These are phyloP conservation scores for Caenorhabditis zanzibari DNA, from an alignment of 2,888 invertebrate species.

Conservation along the genomic window DNA sequence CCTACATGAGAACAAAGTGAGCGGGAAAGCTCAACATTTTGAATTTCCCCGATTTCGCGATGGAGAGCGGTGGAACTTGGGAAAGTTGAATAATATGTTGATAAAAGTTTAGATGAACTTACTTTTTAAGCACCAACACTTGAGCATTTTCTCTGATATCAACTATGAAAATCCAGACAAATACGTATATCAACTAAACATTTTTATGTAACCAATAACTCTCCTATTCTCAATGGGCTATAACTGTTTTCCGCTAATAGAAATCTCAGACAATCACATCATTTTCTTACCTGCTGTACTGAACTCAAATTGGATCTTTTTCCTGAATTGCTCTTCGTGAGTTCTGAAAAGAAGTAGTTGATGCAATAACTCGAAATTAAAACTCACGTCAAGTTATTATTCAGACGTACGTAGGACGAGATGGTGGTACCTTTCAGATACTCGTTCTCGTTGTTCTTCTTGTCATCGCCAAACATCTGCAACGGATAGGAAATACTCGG, in stretches of 20 bases:
- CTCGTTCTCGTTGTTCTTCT: constrained; percentile 75
- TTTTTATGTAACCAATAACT: constrained; percentile 4
- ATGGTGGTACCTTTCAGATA: constrained; percentile 78
- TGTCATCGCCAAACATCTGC: constrained; percentile 76
- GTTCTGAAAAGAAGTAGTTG: constrained; percentile 64
- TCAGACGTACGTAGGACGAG: constrained; percentile 79
- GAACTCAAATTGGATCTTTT: constrained; percentile 76
- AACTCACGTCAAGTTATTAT: constrained; percentile 77
- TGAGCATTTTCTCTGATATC: not conserved
- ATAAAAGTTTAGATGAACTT: constrained; percentile 20
- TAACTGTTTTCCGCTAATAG: not conserved
- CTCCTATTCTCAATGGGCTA: not conserved
- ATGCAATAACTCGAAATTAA: too few relatives aligned
- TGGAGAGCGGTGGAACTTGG: too few relatives aligned
- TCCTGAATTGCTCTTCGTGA: constrained; percentile 80
- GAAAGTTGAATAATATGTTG: too few relatives aligned
- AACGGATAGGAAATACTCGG: constrained; percentile 50
- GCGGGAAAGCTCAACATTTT: too few relatives aligned
- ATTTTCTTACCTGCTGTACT: constrained; percentile 67
- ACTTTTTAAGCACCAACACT: not conserved
- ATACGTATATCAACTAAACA: not conserved
- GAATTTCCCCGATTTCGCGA: too few relatives aligned
- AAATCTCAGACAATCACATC: constrained; percentile 2
- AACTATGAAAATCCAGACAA: not conserved
- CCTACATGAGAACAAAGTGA: too few relatives aligned